These are phyloP conservation scores for Lydus trimaculatus DNA, from an alignment of 2,888 invertebrate genomes.

Conservation along the genomic window DNA sequence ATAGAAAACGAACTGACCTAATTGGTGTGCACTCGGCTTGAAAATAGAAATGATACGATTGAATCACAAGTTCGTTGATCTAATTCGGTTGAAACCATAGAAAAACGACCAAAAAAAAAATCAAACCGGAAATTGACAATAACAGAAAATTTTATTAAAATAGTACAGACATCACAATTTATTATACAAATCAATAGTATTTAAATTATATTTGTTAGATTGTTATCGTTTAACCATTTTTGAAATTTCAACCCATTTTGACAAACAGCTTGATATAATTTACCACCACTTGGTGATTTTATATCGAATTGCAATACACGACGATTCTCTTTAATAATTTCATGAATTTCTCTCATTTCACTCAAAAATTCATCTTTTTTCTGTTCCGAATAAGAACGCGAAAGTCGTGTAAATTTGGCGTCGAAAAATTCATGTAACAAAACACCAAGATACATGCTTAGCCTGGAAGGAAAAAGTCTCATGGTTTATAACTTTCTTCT, in stretches of 20 bases:
- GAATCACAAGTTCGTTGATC: not conserved
- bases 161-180: not conserved
- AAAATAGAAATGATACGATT: not conserved
- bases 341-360: slow-evolving; percentile 24
- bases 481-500: too few species aligned
- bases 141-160: not conserved
- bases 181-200: not conserved
- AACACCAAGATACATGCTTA: slow-evolving; percentile 31
- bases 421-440: slow-evolving; percentile 32
- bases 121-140: too few species aligned
- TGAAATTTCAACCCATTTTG: slow-evolving; percentile 31
- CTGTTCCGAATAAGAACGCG: slow-evolving; percentile 17
- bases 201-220: slow-evolving; percentile 9
- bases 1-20: not conserved
- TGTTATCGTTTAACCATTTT: slow-evolving; percentile 36
- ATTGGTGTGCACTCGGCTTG: not conserved
- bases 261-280: slow-evolving; percentile 30
- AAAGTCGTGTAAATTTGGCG: slow-evolving; percentile 29
- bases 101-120: not conserved
- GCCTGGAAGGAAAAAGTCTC: slow-evolving; percentile 9
- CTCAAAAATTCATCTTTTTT: slow-evolving; percentile 14
- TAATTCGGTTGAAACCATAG: not conserved
- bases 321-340: slow-evolving; percentile 27
- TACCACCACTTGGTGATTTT: slow-evolving; percentile 22
- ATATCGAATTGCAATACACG: slow-evolving; percentile 23